Evolutionary conservation across 2,113 vertebrate genomes (phyloP), one percentile per base, ranked within the genome.

Genomic region (Ceyx margarethae): DNA sequence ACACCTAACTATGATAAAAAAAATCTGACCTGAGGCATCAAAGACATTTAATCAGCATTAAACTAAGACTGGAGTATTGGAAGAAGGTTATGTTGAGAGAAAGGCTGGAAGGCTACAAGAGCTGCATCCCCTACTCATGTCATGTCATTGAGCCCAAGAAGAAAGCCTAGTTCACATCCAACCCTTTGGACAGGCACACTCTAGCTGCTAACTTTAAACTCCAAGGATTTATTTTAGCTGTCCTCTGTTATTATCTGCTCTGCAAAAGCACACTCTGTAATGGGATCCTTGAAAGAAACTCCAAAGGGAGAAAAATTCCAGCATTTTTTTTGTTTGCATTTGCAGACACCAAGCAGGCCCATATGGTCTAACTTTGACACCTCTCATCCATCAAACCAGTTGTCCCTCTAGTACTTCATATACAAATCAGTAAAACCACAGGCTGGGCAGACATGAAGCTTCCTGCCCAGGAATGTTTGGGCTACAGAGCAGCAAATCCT

Each of bases 401-500:
- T 81, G 62, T 79, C 68, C 66, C 45, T 91, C 72, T 43, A 65
- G 42, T 62, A 48, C 73, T 85, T 87, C 67, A 66, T 23, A 91
- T 6, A 84, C 51, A 86, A 88, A 95, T 91, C 64, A 93, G 92
- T 90, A 88, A 79, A 95, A 71, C 60, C 89, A 95, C 86, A 84
- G 82, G 35, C 66, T 92, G 72, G 40, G 71, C 82, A 90, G 77
- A 66, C 79, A 71, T 51, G 73, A 93, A 77, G 67, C 54, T 95
- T 95, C 86, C 79, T 94, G 73, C 62, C 66, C 76, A 92, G 81
- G 86, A 93, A 84, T 67, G 60, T 67, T 68, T 80, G 79, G 78
- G 60, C 48, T 92, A 46, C 62, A 81, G 35, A 89, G 42, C 45
- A 95, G 50, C 51, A 89, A 89, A 81, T 60, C 57, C 75, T 87